Evolutionary conservation across 2,888 invertebrate species (phyloP).

Genomic region (Macropis europaea): DNA sequence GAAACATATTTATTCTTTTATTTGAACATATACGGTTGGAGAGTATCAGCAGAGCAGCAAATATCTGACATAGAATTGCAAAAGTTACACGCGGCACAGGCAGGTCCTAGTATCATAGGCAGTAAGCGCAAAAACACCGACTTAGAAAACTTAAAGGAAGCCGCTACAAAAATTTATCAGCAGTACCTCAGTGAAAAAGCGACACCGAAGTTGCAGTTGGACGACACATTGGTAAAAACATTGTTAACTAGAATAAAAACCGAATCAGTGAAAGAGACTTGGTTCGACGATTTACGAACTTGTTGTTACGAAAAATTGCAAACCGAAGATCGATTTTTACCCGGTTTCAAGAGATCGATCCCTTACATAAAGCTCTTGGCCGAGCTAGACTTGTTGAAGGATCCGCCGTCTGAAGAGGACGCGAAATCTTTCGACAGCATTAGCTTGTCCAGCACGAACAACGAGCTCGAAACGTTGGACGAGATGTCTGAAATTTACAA

Average conservation of each 20-base stretch:
- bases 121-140: conserved; percentile 71
- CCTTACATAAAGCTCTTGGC: conserved; percentile 87
- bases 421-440: conserved; percentile 82
- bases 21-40: conserved; percentile 86
- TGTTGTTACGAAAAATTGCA: conserved; percentile 84
- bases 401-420: conserved; percentile 82
- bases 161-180: conserved; percentile 87
- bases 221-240: conserved; percentile 83
- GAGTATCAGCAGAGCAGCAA: conserved; percentile 87
- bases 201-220: conserved; percentile 84
- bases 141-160: conserved; percentile 82
- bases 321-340: conserved; percentile 83
- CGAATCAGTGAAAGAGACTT: conserved; percentile 85
- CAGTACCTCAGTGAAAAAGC: conserved; percentile 89
- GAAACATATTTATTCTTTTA: conserved; percentile 89
- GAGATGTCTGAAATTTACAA: conserved; percentile 65
- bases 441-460: conserved; percentile 80
- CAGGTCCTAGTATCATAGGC: conserved; percentile 38
- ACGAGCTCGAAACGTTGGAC: conserved; percentile 72
- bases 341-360: conserved; percentile 85
- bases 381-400: conserved; percentile 86
- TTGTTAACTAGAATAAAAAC: conserved; percentile 84
- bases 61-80: conserved; percentile 82
- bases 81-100: conserved; percentile 77
- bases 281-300: conserved; percentile 92